Base-by-base conservation (phyloP, 2,797 vertebrate genomes). In the Vipera ursinii region DNA sequence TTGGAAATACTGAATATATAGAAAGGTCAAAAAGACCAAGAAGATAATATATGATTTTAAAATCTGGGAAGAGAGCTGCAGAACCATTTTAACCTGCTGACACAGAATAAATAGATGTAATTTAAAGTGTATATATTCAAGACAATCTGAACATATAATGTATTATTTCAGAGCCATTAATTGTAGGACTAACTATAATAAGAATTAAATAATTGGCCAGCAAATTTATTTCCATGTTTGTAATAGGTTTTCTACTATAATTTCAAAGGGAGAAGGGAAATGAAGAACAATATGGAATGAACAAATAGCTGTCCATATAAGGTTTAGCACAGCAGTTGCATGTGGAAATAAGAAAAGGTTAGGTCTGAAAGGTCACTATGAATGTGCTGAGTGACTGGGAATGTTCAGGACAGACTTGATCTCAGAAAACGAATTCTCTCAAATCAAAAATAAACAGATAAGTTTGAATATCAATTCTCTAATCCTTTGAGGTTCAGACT, bases 61-160 rank as follows among this genome's bases (percentile, higher is more conserved):
- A 97, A 97, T 97, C 96, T 98, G 96, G 96, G 95, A 94, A 95
- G 92, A 92, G 96, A 91, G 44, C 96, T 96, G 87, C 88, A 95
- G 93, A 92, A 96, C 93, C 38, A 48, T 0, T 95, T 93, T 93
- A 95, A 96, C 90, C 95, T 94, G 92, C 88, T 96, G 95, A 89
- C 89, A 95, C 87, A 93, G 90, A 96, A 91, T 93, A 95, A 95
- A 94, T 91, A 92, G 96, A 78, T 51, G 94, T 94, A 94, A 9
- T 90, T 38, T 89, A 87, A 69, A 90, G 26, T 78, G n/a, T 48
- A 53, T 24, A 38, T 53, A 87, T 32, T 87, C 44, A 87, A 0
- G 0, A 51, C 92, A 48, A 85, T 26, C 28, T 90, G 32, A 32
- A 24, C 22, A 9, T 86, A 15, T 59, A 89, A 63, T 89, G 14